Percentiles rank a stretch among this genome's conserved stretches.
Evolutionary conservation across 2,888 invertebrate genomes (phyloP).

Genomic region (Podabrus alpinus): DNA sequence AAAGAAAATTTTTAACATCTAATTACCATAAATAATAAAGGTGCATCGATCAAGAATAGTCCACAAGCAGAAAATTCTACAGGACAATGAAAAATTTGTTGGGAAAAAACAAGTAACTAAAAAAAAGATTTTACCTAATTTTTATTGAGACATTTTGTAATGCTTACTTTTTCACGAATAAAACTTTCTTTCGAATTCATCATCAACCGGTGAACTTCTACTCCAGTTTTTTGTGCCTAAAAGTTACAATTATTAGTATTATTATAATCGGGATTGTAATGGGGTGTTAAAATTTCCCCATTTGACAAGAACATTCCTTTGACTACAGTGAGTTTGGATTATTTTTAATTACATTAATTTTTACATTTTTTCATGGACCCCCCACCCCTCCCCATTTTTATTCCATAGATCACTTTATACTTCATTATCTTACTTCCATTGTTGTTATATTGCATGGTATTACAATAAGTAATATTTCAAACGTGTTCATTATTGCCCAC

Average conservation of each 20-base stretch:
- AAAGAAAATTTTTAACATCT: background rate
- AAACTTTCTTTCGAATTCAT: slow-evolving; percentile 19
- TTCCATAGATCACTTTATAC: too few relatives aligned
- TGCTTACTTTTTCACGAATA: slow-evolving; percentile 17
- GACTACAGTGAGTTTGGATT: too few relatives aligned
- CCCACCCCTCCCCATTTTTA: too few relatives aligned
- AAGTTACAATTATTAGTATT: background rate
- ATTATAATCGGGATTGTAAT: too few relatives aligned
- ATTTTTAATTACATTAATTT: too few relatives aligned
- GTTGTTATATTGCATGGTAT: slow-evolving; percentile 35
- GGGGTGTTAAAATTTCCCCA: too few relatives aligned
- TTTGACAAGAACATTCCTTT: too few relatives aligned
- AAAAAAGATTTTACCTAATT: slow-evolving; percentile 14
- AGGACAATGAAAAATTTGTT: slow-evolving; percentile 40
- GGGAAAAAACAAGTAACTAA: slow-evolving; percentile 41
- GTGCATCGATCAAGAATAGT: slow-evolving; percentile 40
- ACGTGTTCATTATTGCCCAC: slow-evolving; percentile 28
- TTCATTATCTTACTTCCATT: slow-evolving; percentile 35
- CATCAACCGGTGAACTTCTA: slow-evolving; percentile 35
- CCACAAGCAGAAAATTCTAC: slow-evolving; percentile 41
- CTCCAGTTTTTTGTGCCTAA: slow-evolving; percentile 33
- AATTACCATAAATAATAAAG: slow-evolving; percentile 39
- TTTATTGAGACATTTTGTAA: background rate
- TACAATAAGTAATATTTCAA: slow-evolving; percentile 33
- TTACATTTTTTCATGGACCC: too few relatives aligned